Conservation (phyloP, 2,888 invertebrate genomes). For the Himalopsyche anomala region DNA sequence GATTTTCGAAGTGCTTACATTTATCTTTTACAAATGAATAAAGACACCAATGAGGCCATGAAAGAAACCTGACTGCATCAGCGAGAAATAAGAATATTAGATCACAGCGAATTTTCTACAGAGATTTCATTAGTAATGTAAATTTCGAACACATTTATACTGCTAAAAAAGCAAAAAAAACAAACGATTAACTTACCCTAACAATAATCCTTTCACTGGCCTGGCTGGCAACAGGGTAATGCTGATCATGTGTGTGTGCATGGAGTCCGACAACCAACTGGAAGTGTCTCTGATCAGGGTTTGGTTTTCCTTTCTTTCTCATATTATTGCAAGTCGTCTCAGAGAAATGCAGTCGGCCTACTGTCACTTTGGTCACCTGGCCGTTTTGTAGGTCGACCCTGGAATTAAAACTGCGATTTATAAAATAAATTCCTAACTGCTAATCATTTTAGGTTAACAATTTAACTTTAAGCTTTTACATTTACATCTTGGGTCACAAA, state of each 20-base stretch:
- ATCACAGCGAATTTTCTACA: no score
- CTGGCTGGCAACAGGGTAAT: slow-evolving; percentile 89
- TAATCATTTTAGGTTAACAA: not conserved
- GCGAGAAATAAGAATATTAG: no score
- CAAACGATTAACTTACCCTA: slow-evolving; percentile 79
- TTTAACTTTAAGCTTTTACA: no score
- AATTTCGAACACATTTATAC: no score
- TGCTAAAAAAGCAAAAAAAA: no score
- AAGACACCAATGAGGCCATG: no score
- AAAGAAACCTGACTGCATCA: no score
- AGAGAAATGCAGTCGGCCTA: slow-evolving; percentile 97
- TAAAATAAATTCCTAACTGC: not conserved
- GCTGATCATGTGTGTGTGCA: slow-evolving; percentile 89
- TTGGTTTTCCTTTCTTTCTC: slow-evolving; percentile 98
- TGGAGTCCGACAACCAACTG: slow-evolving; percentile 95
- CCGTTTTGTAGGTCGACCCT: slow-evolving; percentile 91
- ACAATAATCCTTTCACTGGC: slow-evolving; percentile 98
- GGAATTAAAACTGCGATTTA: slow-evolving; percentile 61
- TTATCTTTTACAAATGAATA: no score
- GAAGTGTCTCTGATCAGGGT: slow-evolving; percentile 98
- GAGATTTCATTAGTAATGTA: no score
- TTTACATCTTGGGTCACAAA: not conserved
- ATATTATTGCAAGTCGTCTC: slow-evolving; percentile 99
- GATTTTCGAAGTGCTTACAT: no score
- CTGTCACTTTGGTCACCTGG: slow-evolving; percentile 94